Conservation (phyloP, 64 coral and sea anemone genomes). For the Montipora efflorescens region DNA sequence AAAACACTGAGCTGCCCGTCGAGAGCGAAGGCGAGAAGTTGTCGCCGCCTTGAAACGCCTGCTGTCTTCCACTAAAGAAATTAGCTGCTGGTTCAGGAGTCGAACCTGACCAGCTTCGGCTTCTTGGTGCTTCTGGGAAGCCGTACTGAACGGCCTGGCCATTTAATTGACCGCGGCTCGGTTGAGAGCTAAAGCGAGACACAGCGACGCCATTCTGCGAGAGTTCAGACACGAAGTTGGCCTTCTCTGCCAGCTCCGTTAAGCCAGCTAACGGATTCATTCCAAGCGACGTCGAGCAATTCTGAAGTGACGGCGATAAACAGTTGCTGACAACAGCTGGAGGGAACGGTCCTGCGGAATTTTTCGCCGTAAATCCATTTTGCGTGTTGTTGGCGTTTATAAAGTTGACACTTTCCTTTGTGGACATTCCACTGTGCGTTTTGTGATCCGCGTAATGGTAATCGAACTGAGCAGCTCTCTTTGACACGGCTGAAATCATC, state of each 20-base stretch:
- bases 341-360: background rate
- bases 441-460: slow-evolving; percentile 77
- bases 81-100: background rate
- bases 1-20: slow-evolving; percentile 30
- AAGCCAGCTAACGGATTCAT: slow-evolving; percentile 67
- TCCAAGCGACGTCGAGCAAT: slow-evolving; percentile 8
- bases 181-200: slow-evolving; percentile 69
- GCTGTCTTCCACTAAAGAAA: slow-evolving; percentile 14
- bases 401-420: slow-evolving; percentile 64
- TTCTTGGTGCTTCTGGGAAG: slow-evolving; percentile 58
- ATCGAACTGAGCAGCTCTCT: slow-evolving; percentile 66
- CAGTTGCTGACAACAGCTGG: slow-evolving; percentile 17
- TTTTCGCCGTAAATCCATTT: slow-evolving; percentile 52
- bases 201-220: slow-evolving; percentile 52
- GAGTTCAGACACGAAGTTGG: slow-evolving; percentile 66
- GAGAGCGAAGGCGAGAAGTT: slow-evolving; percentile 63
- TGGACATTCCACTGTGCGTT: slow-evolving; percentile 72
- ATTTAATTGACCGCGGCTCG: slow-evolving; percentile 58
- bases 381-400: slow-evolving; percentile 46
- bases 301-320: slow-evolving; percentile 25
- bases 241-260: slow-evolving; percentile 72
- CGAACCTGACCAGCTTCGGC: slow-evolving; percentile 43
- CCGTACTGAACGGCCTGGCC: slow-evolving; percentile 41
- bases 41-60: slow-evolving; percentile 13
- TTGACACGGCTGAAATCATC: slow-evolving; percentile 27